A percentile compares a stretch with the other conserved stretches of the same genome.
These are phyloP conservation scores for Platygyra sinensis DNA, from an alignment of 64 coral and sea anemone species.

Conservation along the genomic window DNA sequence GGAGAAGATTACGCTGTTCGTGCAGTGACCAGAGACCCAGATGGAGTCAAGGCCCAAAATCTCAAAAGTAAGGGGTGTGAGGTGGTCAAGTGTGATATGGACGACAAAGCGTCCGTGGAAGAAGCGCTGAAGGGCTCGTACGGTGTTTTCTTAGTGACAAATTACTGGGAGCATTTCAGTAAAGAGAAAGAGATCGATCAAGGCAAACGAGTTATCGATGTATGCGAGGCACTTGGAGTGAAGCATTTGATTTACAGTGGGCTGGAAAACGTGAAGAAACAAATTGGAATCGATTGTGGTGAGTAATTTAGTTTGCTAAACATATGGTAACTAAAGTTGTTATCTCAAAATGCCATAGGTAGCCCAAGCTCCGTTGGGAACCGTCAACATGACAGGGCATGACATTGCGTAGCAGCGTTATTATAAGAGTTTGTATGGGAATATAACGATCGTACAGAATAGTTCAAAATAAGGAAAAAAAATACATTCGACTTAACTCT, in stretches of 20 bases:
- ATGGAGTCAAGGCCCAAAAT: conserved; percentile 46
- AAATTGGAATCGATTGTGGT: conserved; percentile 69
- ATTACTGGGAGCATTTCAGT: conserved; percentile 74
- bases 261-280: conserved; percentile 75
- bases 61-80: conserved; percentile 64
- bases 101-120: conserved; percentile 48
- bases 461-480: too few relatives aligned
- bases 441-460: too few relatives aligned
- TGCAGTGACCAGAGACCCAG: conserved; percentile 62
- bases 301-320: background rate
- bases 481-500: too few relatives aligned
- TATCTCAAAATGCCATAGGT: too few relatives aligned
- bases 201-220: conserved; percentile 70
- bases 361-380: too few relatives aligned
- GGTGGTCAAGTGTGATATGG: conserved; percentile 44
- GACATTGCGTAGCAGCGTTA: too few relatives aligned
- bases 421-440: too few relatives aligned
- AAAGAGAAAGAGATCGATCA: conserved; percentile 68
- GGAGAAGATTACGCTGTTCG: conserved; percentile 43
- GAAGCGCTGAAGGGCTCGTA: conserved; percentile 63
- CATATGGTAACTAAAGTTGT: background rate
- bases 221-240: conserved; percentile 59
- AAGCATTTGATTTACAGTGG: conserved; percentile 86
- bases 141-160: conserved; percentile 75
- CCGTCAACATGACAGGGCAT: too few relatives aligned